These are phyloP conservation scores for Formica exsecta DNA, from an alignment of 1,140 invertebrate species.

Conservation along the genomic window DNA sequence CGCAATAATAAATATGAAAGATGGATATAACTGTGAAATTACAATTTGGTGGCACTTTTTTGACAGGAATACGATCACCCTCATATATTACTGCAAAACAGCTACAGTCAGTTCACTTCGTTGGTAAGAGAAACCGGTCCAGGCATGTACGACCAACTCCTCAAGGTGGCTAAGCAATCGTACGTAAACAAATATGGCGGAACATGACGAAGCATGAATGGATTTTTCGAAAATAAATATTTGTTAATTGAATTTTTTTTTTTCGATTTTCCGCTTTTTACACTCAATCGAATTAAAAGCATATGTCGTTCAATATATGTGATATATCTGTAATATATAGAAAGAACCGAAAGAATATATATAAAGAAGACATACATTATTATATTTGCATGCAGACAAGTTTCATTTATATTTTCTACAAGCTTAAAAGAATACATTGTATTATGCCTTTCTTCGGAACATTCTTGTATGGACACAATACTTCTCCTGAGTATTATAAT, in stretches of 20 bases:
- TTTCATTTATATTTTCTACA: constrained; percentile 4
- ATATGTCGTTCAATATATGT: background rate
- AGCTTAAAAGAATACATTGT: background rate
- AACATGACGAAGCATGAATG: constrained; percentile 32
- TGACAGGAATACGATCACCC: constrained; percentile 90
- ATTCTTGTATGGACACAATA: background rate
- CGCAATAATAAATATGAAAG: background rate
- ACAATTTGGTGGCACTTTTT: constrained; percentile 15
- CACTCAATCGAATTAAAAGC: background rate
- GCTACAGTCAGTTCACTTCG: constrained; percentile 87
- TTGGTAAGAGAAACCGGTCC: constrained; percentile 90
- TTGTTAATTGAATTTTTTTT: background rate
- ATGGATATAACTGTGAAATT: constrained; percentile 1
- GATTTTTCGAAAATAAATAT: background rate
- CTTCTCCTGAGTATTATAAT: constrained; percentile 24
- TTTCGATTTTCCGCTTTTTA: too few relatives aligned
- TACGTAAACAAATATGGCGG: constrained; percentile 73
- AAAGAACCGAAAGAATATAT: background rate
- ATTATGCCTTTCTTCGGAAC: background rate
- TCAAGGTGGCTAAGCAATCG: constrained; percentile 81
- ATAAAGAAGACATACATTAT: constrained; percentile 11
- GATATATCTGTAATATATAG: background rate
- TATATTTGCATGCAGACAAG: background rate
- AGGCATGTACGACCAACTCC: constrained; percentile 85
- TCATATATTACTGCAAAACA: constrained; percentile 86